Evolutionary conservation across 2,888 invertebrate genomes (phyloP).

Genomic region (Aphodius granarius): DNA sequence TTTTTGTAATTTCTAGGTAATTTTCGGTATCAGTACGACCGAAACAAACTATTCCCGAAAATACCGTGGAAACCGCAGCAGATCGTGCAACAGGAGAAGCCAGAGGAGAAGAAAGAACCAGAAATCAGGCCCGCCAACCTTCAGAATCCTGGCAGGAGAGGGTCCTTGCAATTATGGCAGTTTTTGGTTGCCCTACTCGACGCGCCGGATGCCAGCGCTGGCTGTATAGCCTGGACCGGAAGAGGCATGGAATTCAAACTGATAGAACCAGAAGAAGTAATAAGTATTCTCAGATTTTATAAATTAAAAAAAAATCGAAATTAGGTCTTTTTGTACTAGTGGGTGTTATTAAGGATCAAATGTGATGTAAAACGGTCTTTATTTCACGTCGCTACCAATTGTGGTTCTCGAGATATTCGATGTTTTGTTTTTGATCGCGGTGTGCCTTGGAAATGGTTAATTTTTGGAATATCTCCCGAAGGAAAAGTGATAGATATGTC

Average conservation of each 20-base stretch:
- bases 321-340: background rate
- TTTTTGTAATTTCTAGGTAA: constrained; percentile 32
- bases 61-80: constrained; percentile 31
- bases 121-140: constrained; percentile 20
- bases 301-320: constrained; percentile 1
- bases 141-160: constrained; percentile 60
- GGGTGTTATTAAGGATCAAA: background rate
- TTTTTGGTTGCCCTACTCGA: constrained; percentile 84
- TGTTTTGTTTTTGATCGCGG: background rate
- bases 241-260: constrained; percentile 94
- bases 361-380: background rate
- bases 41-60: constrained; percentile 36
- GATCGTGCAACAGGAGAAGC: background rate
- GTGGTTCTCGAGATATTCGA: background rate
- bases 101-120: background rate
- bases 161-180: constrained; percentile 92
- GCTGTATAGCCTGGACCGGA: constrained; percentile 94
- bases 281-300: too few relatives aligned
- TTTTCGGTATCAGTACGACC: constrained; percentile 33
- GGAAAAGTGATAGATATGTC: too few relatives aligned
- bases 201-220: constrained; percentile 67
- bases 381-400: background rate
- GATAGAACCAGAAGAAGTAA: constrained; percentile 91
- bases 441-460: too few relatives aligned
- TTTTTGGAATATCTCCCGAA: too few relatives aligned